Percentiles rank a stretch among this genome's conserved stretches.
phyloP scores from a whole-genome alignment of 1,140 invertebrate species.

The Drosophila littoralis region DNA sequence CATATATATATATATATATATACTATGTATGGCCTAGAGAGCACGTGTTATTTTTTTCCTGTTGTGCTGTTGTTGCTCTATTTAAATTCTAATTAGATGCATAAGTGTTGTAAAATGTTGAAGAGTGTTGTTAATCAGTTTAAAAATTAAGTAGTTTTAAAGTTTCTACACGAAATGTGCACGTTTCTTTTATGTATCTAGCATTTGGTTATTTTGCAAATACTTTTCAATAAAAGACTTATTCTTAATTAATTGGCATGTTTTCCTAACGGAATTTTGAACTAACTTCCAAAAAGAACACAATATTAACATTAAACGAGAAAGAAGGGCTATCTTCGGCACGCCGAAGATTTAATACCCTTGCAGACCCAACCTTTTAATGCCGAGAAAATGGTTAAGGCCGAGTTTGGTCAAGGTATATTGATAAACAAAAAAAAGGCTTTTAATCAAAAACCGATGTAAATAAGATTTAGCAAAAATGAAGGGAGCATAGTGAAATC shows the following conservation, averaged over 20 bases:
- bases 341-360: no score
- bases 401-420: no score
- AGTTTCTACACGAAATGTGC: constrained; percentile 39
- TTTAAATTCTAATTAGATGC: constrained; percentile 7
- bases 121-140: constrained; percentile 34
- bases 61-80: constrained; percentile 49
- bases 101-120: constrained; percentile 32
- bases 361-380: no score
- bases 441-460: no score
- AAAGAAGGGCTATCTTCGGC: no score
- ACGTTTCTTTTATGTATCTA: constrained; percentile 49
- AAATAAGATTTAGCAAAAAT: no score
- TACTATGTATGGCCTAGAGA: constrained; percentile 34
- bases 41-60: constrained; percentile 43
- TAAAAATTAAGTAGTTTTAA: constrained; percentile 37
- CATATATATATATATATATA: constrained; percentile 5
- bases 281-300: background rate
- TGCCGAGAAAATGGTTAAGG: no score
- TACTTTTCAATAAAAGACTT: constrained; percentile 13
- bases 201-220: constrained; percentile 21
- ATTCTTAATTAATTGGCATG: constrained; percentile 59
- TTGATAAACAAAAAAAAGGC: no score
- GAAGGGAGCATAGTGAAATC: no score
- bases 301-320: constrained; percentile 2
- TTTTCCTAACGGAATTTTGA: constrained; percentile 44